Percentiles rank a stretch among this genome's conserved stretches.
phyloP scores from a whole-genome alignment of 1,140 invertebrate genomes.

The Drosophila pallidifrons region DNA sequence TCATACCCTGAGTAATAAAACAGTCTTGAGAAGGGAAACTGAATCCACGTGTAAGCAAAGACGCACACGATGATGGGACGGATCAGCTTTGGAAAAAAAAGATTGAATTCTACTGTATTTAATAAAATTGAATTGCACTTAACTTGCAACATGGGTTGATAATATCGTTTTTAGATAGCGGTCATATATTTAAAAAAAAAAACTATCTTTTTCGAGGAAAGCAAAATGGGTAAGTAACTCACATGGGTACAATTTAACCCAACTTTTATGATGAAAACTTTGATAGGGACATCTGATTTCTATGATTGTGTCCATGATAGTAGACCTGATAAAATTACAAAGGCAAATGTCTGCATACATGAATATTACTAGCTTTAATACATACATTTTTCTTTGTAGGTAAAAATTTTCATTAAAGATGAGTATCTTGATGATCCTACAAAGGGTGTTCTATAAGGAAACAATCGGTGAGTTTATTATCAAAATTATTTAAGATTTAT shows the following conservation, averaged over 20 bases:
- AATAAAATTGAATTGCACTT: neutral
- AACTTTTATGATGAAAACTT: conserved; percentile 45
- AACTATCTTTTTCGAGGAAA: neutral
- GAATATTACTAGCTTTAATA: neutral
- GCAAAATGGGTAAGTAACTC: neutral
- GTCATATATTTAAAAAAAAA: neutral
- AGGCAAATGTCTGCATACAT: neutral
- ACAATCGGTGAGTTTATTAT: no score
- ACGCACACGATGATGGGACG: no score
- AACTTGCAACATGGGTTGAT: neutral
- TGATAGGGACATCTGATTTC: conserved; percentile 58
- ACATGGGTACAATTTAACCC: neutral
- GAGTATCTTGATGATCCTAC: no score
- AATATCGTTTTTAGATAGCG: neutral
- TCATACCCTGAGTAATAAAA: no score
- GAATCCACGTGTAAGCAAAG: conserved; percentile 8
- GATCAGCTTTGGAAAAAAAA: neutral
- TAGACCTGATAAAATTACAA: neutral
- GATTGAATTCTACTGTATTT: neutral
- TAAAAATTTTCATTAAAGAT: no score
- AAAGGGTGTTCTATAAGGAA: no score
- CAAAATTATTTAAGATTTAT: neutral
- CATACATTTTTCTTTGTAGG: no score
- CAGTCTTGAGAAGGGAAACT: neutral
- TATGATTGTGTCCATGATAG: conserved; percentile 38